These are phyloP conservation scores for Botia kubotai DNA, from an alignment of 2,797 vertebrate genomes.

Conservation along the genomic window DNA sequence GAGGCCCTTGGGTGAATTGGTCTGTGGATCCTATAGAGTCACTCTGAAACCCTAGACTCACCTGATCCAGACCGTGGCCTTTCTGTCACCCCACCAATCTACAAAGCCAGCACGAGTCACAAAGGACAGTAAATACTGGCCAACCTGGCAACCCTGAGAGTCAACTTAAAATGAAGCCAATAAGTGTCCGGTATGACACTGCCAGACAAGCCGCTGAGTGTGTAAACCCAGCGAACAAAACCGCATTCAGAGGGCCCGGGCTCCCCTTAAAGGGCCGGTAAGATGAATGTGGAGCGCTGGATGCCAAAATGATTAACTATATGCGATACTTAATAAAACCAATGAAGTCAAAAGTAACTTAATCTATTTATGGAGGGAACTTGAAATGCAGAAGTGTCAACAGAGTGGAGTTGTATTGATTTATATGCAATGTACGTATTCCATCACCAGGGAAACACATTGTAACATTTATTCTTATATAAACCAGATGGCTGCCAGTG, in stretches of 20 bases:
- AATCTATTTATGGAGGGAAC: conserved; percentile 41
- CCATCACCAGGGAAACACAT: conserved; percentile 19
- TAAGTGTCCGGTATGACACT: conserved; percentile 69
- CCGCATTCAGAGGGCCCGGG: conserved; percentile 26
- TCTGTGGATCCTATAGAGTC: conserved; percentile 60
- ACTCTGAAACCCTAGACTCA: conserved; percentile 74
- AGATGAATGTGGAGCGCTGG: conserved; percentile 16
- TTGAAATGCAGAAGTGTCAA: conserved; percentile 22
- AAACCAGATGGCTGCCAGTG: conserved; percentile 26
- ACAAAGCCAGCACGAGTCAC: conserved; percentile 60
- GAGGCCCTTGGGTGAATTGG: conserved; percentile 60
- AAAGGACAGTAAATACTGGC: conserved; percentile 47
- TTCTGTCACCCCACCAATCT: conserved; percentile 62
- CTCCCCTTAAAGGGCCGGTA: conserved; percentile 40
- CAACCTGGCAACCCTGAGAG: conserved; percentile 60
- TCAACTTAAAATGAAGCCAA: conserved; percentile 63
- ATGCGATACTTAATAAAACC: conserved; percentile 42
- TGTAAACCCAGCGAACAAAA: conserved; percentile 61
- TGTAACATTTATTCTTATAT: conserved; percentile 28
- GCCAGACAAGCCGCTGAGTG: conserved; percentile 47
- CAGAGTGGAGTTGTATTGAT: conserved; percentile 24
- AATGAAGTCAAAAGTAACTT: conserved; percentile 46
- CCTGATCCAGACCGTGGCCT: conserved; percentile 65
- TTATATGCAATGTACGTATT: conserved; percentile 43
- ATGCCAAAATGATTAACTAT: conserved; percentile 41